phyloP scores from a whole-genome alignment of 30 jellyfish, hydroid and myxozoan genomes.

The Pseudorhiza aurosa region DNA sequence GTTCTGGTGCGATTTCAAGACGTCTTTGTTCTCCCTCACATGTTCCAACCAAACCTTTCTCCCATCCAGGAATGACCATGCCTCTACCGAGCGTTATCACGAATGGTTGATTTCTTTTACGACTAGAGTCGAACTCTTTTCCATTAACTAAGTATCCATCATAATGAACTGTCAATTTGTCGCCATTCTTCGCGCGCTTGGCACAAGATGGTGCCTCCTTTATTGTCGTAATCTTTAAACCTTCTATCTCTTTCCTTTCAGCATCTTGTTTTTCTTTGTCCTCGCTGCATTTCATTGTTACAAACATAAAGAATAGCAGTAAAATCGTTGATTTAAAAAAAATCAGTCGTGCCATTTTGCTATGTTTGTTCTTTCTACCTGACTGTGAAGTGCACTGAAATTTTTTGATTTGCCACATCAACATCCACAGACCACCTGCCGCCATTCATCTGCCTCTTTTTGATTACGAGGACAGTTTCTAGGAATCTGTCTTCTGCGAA shows the following conservation, averaged over 20 bases:
- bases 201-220: constrained; percentile 58
- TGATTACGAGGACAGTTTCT: background rate
- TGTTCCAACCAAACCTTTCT: constrained; percentile 83
- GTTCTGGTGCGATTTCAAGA: constrained; percentile 85
- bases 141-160: constrained; percentile 75
- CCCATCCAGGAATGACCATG: constrained; percentile 98
- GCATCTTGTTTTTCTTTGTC: background rate
- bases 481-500: background rate
- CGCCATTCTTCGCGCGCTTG: constrained; percentile 74
- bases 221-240: constrained; percentile 25
- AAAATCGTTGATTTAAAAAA: too few species aligned
- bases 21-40: constrained; percentile 93
- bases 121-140: constrained; percentile 83
- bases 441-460: constrained; percentile 34
- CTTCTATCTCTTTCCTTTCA: background rate
- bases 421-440: constrained; percentile 12
- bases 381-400: too few species aligned
- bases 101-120: constrained; percentile 87
- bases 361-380: too few species aligned
- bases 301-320: background rate
- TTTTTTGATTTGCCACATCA: constrained; percentile 19
- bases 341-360: too few species aligned
- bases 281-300: background rate
- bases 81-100: constrained; percentile 79
- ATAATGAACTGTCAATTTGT: constrained; percentile 80